phyloP scores from a whole-genome alignment of 2,888 invertebrate genomes.

The Troglohyphantes excavatus region DNA sequence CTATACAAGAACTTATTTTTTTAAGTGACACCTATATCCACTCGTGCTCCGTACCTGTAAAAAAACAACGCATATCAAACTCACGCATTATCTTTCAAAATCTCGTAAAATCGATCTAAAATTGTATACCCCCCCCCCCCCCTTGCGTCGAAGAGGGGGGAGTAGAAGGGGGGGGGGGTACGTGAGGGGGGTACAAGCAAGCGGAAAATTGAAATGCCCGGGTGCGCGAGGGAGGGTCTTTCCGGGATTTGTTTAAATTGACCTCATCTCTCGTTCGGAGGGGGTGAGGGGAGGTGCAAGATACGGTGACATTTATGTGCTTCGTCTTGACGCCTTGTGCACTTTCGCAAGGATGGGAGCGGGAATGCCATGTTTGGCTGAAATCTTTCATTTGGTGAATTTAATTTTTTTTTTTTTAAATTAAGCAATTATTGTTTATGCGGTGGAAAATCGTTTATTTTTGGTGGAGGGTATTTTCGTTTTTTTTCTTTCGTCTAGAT shows the following conservation, averaged over 20 bases:
- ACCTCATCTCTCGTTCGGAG: slow-evolving; percentile 60
- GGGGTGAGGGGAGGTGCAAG: slow-evolving; percentile 35
- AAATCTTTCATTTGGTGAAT: no score
- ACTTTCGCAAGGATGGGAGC: not conserved
- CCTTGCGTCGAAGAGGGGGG: not conserved
- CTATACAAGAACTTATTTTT: no score
- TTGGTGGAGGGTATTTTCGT: no score
- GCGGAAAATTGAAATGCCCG: slow-evolving; percentile 75
- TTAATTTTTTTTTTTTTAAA: no score
- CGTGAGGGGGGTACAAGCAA: slow-evolving; percentile 32
- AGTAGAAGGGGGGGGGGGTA: not conserved
- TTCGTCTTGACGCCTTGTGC: slow-evolving; percentile 45
- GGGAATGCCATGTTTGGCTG: no score
- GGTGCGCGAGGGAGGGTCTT: slow-evolving; percentile 38
- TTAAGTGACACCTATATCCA: no score
- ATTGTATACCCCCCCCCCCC: not conserved
- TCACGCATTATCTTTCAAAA: no score
- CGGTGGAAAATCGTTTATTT: no score
- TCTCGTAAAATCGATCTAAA: not conserved
- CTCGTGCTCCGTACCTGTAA: no score
- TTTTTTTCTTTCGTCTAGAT: no score
- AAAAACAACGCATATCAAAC: no score
- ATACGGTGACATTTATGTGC: slow-evolving; percentile 76
- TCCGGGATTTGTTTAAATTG: slow-evolving; percentile 75
- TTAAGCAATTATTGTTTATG: no score